Conservation (phyloP, 2,797 vertebrate species). For the Taeniopygia guttata region DNA sequence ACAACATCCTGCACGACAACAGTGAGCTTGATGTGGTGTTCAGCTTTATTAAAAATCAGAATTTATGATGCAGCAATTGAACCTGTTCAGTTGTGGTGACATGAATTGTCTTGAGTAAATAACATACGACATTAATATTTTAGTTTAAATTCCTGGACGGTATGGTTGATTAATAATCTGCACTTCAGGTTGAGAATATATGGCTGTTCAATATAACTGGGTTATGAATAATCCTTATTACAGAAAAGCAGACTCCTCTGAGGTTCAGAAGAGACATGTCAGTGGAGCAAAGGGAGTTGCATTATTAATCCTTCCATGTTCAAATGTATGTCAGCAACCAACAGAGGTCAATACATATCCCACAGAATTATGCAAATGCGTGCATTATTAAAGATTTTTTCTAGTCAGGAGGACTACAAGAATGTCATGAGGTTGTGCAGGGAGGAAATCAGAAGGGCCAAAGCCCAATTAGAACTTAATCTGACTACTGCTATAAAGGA, state of each 20-base stretch:
- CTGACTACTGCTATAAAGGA: neutral
- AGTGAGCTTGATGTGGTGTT: neutral
- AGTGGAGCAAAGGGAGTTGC: neutral
- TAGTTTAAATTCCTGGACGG: neutral
- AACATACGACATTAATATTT: neutral
- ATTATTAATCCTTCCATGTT: neutral
- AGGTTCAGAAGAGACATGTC: neutral
- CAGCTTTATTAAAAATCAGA: neutral
- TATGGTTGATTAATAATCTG: neutral
- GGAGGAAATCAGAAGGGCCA: neutral
- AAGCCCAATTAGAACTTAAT: neutral
- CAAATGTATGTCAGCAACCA: neutral
- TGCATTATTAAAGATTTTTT: neutral
- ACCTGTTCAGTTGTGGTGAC: neutral
- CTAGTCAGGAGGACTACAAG: neutral
- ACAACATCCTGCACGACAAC: neutral
- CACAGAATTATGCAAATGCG: neutral
- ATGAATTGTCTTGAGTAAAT: neutral
- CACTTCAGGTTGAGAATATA: neutral
- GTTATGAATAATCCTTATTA: slow-evolving; percentile 14
- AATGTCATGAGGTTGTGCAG: neutral
- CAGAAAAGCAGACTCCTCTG: neutral
- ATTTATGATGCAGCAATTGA: neutral
- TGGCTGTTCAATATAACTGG: neutral
- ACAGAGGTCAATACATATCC: neutral